These are phyloP conservation scores for Pardosa pseudoannulata DNA, from an alignment of 2,888 invertebrate genomes.

Conservation along the genomic window DNA sequence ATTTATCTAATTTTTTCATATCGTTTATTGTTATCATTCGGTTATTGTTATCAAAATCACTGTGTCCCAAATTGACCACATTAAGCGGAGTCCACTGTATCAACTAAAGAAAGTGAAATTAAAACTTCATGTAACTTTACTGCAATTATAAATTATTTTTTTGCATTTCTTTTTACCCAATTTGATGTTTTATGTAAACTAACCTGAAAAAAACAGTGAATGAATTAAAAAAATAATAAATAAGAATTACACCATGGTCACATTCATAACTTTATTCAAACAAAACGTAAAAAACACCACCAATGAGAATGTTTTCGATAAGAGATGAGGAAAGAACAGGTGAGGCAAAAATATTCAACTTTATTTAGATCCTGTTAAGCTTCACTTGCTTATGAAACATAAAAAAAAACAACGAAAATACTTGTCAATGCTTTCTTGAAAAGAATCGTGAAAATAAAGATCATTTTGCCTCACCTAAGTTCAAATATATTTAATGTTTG, in stretches of 20 bases:
- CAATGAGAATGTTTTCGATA: background rate
- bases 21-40: too few relatives aligned
- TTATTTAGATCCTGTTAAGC: background rate
- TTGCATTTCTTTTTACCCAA: too few relatives aligned
- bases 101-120: too few relatives aligned
- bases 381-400: background rate
- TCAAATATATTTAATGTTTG: background rate
- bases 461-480: background rate
- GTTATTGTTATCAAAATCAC: too few relatives aligned
- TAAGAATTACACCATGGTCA: background rate
- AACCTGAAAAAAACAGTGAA: too few relatives aligned
- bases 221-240: too few relatives aligned
- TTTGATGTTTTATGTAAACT: too few relatives aligned
- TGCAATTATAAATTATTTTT: too few relatives aligned
- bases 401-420: background rate
- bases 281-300: background rate
- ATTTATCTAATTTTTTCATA: too few relatives aligned
- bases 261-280: background rate
- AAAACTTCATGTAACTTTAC: too few relatives aligned
- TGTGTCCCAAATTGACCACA: too few relatives aligned
- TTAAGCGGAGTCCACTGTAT: too few relatives aligned
- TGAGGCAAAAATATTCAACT: background rate
- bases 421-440: background rate
- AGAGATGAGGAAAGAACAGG: slow-evolving; percentile 5
- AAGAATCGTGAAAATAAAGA: background rate